Conservation (phyloP, 2,888 invertebrate species). For the Helleia helle region DNA sequence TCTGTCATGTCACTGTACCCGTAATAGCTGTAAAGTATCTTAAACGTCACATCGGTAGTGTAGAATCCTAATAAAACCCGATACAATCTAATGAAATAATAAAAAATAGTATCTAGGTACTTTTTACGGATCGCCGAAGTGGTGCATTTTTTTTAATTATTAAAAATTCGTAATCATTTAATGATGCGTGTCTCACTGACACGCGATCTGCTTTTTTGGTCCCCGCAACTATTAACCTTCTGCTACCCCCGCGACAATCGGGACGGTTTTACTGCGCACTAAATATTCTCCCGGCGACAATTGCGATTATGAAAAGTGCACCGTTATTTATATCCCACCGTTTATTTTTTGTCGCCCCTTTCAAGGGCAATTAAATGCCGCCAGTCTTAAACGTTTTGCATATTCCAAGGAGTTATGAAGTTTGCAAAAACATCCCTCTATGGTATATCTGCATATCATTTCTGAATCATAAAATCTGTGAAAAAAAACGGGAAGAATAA, state of each 20-base stretch:
- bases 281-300: constrained; percentile 74
- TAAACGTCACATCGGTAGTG: no score
- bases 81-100: no score
- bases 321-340: constrained; percentile 67
- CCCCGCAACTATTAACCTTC: constrained; percentile 49
- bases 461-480: no score
- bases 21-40: no score
- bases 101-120: no score
- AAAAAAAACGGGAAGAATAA: no score
- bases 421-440: constrained; percentile 24
- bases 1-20: no score
- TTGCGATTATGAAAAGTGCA: constrained; percentile 75
- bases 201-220: constrained; percentile 22
- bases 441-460: not conserved
- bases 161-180: constrained; percentile 10
- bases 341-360: constrained; percentile 73
- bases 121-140: no score
- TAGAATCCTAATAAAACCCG: no score
- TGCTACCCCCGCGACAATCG: constrained; percentile 36
- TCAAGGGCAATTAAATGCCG: constrained; percentile 74
- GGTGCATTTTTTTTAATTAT: constrained; percentile 3
- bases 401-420: constrained; percentile 57
- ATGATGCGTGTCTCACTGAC: constrained; percentile 29
- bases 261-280: constrained; percentile 65
- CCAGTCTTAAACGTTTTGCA: constrained; percentile 69